Conservation (phyloP, 1,140 invertebrate genomes). For the Trichoplusia ni region DNA sequence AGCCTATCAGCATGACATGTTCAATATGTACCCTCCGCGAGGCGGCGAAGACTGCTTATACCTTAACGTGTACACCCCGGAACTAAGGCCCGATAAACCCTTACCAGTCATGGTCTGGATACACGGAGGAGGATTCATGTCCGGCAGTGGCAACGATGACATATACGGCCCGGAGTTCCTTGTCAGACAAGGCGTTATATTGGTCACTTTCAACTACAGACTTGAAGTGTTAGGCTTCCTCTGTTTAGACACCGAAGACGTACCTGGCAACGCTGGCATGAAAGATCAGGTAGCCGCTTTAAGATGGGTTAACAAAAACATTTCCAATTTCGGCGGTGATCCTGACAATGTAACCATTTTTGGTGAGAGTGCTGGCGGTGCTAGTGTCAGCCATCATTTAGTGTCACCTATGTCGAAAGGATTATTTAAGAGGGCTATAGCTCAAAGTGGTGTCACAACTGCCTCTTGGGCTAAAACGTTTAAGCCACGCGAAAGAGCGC, state of each 20-base stretch:
- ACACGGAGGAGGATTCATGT: conserved; percentile 68
- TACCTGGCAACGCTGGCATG: conserved; percentile 53
- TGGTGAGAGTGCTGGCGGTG: conserved; percentile 85
- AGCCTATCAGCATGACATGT: conserved; percentile 42
- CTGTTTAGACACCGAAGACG: conserved; percentile 64
- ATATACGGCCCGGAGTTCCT: conserved; percentile 83
- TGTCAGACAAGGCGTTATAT: conserved; percentile 82
- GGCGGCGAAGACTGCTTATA: conserved; percentile 63
- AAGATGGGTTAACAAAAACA: conserved; percentile 45
- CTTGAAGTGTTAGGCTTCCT: conserved; percentile 82
- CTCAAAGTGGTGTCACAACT: conserved; percentile 82
- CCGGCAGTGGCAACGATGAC: conserved; percentile 40
- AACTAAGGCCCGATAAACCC: conserved; percentile 36
- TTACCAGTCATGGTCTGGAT: conserved; percentile 71
- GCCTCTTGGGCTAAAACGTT: conserved; percentile 74
- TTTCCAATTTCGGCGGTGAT: conserved; percentile 85
- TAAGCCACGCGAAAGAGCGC: conserved; percentile 64
- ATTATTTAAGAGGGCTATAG: conserved; percentile 73
- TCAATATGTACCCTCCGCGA: background rate
- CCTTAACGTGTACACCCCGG: conserved; percentile 57
- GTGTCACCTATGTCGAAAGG: conserved; percentile 85
- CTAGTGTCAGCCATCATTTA: conserved; percentile 69
- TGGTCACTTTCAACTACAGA: conserved; percentile 87
- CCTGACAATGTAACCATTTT: conserved; percentile 87
- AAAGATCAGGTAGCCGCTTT: conserved; percentile 49